Evolutionary conservation across 2,113 vertebrate species (phyloP), one percentile per base, ranked within the genome.

Genomic region (Oncorhynchus kisutch): DNA sequence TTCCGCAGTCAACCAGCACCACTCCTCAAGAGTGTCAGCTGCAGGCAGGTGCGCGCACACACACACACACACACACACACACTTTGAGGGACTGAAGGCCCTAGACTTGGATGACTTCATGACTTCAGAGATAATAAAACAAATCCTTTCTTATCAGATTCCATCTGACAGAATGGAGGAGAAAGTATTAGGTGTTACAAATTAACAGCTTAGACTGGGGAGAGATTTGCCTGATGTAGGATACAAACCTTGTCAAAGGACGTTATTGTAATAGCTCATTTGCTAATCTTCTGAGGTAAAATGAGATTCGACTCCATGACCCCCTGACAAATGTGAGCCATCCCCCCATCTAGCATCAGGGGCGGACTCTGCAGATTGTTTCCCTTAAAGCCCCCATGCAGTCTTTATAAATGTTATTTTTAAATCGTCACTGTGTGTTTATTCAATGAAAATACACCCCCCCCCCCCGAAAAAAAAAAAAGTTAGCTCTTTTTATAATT

Each of bases 281-380:
- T 7, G 20, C 20, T 60, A n/a, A 9, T n/a, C 57, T 11, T 60
- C 7, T 22, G n/a, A 60, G 22, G 34, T 70, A 20, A 25, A 20
- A 48, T 9, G 7, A 48, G 5, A 27, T 24, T 70, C 8, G 29
- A 39, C 22, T 51, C 45, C 24, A 25, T 45, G 49, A 59, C n/a
- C 14, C 67, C 31, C 20, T 62, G 18, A 59, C 13, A 39, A 62
- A 11, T 11, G 8, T 51, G 71, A 27, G 1, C 60, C 45, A 39
- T 16, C 9, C 48, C 70, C 60, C 77, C 71, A 64, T 59, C 66
- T 74, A 62, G 65, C 73, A 71, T 62, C 51, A 54, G 62, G 24
- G 7, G 77, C 74, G 87, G 85, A 89, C 89, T 92, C 45, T 59
- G 79, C 93, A 94, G 82, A 85, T 94, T 94, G 92, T 94, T 94